phyloP scores from a whole-genome alignment of 1,140 invertebrate genomes.

The Heliothis virescens region DNA sequence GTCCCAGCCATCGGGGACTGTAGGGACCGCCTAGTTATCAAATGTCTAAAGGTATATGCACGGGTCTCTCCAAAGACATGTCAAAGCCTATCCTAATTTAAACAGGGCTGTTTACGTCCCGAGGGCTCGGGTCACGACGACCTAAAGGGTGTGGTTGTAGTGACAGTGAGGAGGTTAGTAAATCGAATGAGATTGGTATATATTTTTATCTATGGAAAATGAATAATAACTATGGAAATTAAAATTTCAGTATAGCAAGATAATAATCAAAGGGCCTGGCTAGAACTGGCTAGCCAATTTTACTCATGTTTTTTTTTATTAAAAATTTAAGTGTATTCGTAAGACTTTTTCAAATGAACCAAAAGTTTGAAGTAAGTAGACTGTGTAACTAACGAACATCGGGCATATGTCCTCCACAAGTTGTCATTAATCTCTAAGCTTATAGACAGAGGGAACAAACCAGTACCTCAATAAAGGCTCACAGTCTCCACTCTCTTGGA shows the following conservation, averaged over 20 bases:
- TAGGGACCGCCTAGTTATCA: conserved; percentile 49
- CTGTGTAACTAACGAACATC: too few species aligned
- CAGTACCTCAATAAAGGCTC: too few species aligned
- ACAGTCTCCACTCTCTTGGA: conserved; percentile 45
- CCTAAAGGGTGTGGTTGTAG: conserved; percentile 27
- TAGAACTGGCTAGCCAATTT: too few species aligned
- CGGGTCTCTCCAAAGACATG: conserved; percentile 66
- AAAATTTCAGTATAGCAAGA: too few species aligned
- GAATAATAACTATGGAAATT: background rate
- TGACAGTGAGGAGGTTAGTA: conserved; percentile 41
- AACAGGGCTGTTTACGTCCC: conserved; percentile 73
- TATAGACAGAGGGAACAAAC: too few species aligned
- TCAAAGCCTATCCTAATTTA: conserved; percentile 81
- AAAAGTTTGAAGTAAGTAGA: too few species aligned
- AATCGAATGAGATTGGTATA: background rate
- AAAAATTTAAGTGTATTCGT: too few species aligned
- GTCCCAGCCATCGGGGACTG: background rate
- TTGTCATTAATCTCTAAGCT: too few species aligned
- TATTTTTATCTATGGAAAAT: background rate
- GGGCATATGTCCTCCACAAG: too few species aligned
- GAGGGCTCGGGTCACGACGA: conserved; percentile 57
- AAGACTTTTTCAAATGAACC: too few species aligned
- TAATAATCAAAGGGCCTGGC: too few species aligned
- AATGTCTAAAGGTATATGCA: conserved; percentile 54
- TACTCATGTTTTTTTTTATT: too few species aligned